Percentiles rank a stretch among this genome's conserved stretches.
Conservation (phyloP, 2,888 invertebrate species). For the Keiferia lycopersicella region DNA sequence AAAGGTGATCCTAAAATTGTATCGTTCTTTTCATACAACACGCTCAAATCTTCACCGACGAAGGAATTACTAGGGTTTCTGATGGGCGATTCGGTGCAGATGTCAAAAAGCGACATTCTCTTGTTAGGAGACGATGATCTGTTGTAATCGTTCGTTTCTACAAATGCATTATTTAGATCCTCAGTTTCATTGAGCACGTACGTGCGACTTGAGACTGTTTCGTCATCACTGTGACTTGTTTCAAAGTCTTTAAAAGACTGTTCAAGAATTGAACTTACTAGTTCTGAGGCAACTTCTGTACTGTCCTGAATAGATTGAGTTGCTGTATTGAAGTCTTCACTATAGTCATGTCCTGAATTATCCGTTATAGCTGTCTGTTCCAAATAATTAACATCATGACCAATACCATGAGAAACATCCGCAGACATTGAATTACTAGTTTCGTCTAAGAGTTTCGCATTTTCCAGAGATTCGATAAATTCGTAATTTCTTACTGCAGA, state of each 20-base stretch:
- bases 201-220: slow-evolving; percentile 37
- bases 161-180: slow-evolving; percentile 65
- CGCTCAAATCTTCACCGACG: slow-evolving; percentile 42
- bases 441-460: background rate
- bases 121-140: slow-evolving; percentile 55
- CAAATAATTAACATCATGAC: background rate
- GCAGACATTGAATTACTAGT: background rate
- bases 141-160: slow-evolving; percentile 45
- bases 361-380: background rate
- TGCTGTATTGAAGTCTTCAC: slow-evolving; percentile 26
- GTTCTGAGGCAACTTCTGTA: slow-evolving; percentile 8
- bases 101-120: slow-evolving; percentile 45
- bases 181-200: slow-evolving; percentile 42
- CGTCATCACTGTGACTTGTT: background rate
- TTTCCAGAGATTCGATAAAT: background rate
- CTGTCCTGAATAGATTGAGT: slow-evolving; percentile 9
- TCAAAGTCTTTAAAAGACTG: slow-evolving; percentile 3
- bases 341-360: background rate
- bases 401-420: background rate
- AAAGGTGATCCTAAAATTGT: slow-evolving; percentile 60
- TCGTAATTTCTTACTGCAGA: background rate
- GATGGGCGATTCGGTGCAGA: slow-evolving; percentile 59
- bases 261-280: background rate
- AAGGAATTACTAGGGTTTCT: slow-evolving; percentile 38
- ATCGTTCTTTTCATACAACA: slow-evolving; percentile 54